These are phyloP conservation scores for Pegoplata infirma DNA, from an alignment of 2,888 invertebrate genomes.

Conservation along the genomic window DNA sequence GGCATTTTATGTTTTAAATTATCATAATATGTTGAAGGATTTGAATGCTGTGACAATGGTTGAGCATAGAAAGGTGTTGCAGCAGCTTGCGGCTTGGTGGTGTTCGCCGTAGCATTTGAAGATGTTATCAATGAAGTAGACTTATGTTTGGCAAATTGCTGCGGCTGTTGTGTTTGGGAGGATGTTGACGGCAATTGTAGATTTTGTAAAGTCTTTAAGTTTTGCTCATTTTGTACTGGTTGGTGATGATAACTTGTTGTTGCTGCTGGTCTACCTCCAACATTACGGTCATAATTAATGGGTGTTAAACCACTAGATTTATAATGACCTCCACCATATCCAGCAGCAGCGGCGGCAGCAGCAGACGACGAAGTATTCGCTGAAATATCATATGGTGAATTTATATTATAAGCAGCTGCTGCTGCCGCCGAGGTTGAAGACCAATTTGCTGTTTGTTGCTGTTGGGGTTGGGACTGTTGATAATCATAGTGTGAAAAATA, in stretches of 20 bases:
- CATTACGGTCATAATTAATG: constrained; percentile 37
- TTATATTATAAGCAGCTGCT: constrained; percentile 20
- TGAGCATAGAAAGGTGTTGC: constrained; percentile 73
- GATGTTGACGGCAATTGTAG: constrained; percentile 20
- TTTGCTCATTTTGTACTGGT: constrained; percentile 2
- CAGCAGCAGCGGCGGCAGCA: neutral
- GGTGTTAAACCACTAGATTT: constrained; percentile 17
- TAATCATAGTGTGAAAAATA: constrained; percentile 64
- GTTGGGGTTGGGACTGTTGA: no score
- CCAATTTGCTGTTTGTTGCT: constrained; percentile 31
- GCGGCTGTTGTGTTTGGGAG: constrained; percentile 34
- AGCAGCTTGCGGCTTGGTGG: constrained; percentile 71
- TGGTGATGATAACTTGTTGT: constrained; percentile 9
- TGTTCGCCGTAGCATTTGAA: constrained; percentile 10
- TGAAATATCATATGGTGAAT: constrained; percentile 30
- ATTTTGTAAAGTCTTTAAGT: neutral
- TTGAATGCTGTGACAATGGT: constrained; percentile 38
- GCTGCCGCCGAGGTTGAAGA: neutral
- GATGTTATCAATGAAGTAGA: constrained; percentile 14
- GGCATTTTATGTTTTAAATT: constrained; percentile 70
- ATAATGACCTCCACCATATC: constrained; percentile 29
- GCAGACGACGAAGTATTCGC: neutral
- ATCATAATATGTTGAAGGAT: constrained; percentile 64
- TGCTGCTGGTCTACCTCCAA: constrained; percentile 10
- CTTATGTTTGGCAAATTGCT: constrained; percentile 42